phyloP scores from a whole-genome alignment of 2,113 vertebrate species.

The Aegithalos caudatus region DNA sequence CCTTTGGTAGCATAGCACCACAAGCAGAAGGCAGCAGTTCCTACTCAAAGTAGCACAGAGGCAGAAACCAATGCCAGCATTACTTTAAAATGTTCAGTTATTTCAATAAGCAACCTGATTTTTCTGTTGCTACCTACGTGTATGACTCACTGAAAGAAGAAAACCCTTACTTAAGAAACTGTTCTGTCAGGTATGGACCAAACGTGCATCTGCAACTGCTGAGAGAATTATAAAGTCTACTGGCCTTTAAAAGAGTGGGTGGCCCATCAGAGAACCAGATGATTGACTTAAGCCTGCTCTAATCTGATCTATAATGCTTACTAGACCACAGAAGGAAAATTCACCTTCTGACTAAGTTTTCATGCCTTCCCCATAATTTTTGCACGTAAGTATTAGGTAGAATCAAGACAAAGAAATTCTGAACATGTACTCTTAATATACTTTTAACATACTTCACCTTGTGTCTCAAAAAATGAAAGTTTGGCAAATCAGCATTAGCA shows the following conservation, averaged over 20 bases:
- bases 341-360: neutral
- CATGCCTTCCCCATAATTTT: neutral
- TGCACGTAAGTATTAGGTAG: neutral
- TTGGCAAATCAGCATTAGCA: neutral
- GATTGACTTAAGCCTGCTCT: neutral
- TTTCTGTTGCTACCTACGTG: neutral
- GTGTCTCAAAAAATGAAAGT: neutral
- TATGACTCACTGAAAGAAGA: neutral
- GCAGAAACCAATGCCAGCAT: neutral
- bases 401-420: neutral
- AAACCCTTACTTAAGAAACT: neutral
- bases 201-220: neutral
- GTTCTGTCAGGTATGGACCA: neutral
- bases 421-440: neutral
- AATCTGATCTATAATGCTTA: neutral
- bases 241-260: neutral
- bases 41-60: accelerated
- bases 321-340: neutral
- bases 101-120: neutral
- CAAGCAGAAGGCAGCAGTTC: neutral
- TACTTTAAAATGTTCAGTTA: neutral
- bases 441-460: neutral
- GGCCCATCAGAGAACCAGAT: neutral
- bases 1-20: neutral
- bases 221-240: neutral